Base-by-base conservation (phyloP, 2,888 invertebrate genomes). In the Melinaea marsaeus region DNA sequence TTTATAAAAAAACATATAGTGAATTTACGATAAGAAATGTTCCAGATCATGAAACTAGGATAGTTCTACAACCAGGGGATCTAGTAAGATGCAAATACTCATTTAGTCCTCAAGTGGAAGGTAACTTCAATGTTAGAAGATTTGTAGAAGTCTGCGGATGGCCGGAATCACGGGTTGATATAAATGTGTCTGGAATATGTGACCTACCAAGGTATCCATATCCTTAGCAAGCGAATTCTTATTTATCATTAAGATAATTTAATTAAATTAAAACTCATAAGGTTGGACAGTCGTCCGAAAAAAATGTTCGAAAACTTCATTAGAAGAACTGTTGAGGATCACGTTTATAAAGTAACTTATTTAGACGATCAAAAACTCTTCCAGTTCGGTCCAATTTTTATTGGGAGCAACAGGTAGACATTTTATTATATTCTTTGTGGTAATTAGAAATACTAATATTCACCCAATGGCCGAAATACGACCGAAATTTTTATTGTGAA, bases 241-340 rank as follows among this genome's bases (percentile, higher is more conserved):
- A 6, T 34, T 7, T 35, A 37, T 37, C 13, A 4, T 7, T 62
- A n/a, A 62, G 4, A 13, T 37, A 32, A 42, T 54, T 46, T 13
- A 35, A 59, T 33, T 57, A 58, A 48, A n/a, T 48, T 33, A 35
- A 45, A 55, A 60, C 46, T 64, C 77, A 75, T n/a, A 71, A 90
- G 90, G 68, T 74, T 90, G 63, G 90, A 90, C 62, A 87, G 82
- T 67, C 82, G 90, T 34, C 88, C 90, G 1, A 90, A 90, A 73
- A 90, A 90, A 72, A 88, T 90, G 87, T 90, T 90, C 63, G 79
- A 81, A 65, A 84, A 85, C 69, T 90, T 90, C 69, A 79, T 77
- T 0, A 79, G 90, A 72, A 79, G 88, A 73, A 83, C 86, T 7
- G 60, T 80, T 7, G 87, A 87, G 68, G 84, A 83, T 57, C 75